Evolutionary conservation across 2,113 vertebrate species (phyloP), one percentile per base, ranked within the genome.

Genomic region (Piprites chloris): DNA sequence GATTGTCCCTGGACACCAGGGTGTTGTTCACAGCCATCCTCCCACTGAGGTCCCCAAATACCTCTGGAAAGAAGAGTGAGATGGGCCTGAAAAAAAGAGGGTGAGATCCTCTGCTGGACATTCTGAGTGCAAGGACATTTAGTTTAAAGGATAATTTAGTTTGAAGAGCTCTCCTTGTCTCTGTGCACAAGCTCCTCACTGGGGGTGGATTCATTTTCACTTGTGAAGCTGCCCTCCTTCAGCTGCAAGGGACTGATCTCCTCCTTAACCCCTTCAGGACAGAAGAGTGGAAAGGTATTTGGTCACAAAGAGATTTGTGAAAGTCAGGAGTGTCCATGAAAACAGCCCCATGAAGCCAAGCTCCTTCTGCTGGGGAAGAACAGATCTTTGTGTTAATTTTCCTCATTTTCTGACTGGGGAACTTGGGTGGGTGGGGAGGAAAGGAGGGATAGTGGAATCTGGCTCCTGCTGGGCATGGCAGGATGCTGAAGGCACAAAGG

Each of bases 121-220:
- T 15, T 18, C 62, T 61, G 33, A n/a, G n/a, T 14, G 41, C 20
- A 50, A 26, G 61, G 46, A 9, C 9, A 2, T 49, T 33, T 55
- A 27, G 5, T 65, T 19, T 14, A 21, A 35, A 0, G 4, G 32
- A n/a, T 8, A 8, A 20, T 15, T 44, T n/a, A 27, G 50, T 27
- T 28, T 47, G 66, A 74, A 11, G 14, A 80, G 37, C 28, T 81
- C 32, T 77, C 12, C n/a, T 65, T 33, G 13, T 35, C 42, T 33
- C 73, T 63, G n/a, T 53, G 35, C 26, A 15, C 13, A 30, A 55
- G 9, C 19, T 62, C 26, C 17, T 9, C 28, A 4, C 6, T 46
- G 62, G 2, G 14, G 12, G 8, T 37, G 14, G 44, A 37, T 46
- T 62, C 0, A 0, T 85, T 69, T 53, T 50, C 20, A 7, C 4